Conservation (phyloP, 2,888 invertebrate genomes). For the Graphium colonna region DNA sequence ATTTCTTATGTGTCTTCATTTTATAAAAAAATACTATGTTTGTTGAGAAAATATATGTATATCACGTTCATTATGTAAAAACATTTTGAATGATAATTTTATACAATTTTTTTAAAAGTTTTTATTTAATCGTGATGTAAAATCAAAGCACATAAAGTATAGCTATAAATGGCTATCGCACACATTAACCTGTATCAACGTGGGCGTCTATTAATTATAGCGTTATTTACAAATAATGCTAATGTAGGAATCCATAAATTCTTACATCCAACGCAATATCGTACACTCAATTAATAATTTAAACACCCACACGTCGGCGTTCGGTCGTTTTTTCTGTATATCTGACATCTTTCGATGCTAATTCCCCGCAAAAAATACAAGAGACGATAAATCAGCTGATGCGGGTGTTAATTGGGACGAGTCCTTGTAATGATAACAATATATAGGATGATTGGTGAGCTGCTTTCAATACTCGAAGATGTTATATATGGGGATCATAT, state of each 20-base stretch:
- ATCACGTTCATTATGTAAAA: no score
- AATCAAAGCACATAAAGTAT: not conserved
- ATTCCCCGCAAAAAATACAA: conserved; percentile 61
- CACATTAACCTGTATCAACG: not conserved
- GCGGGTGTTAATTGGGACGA: conserved; percentile 76
- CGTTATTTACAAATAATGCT: not conserved
- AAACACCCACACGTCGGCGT: conserved; percentile 28
- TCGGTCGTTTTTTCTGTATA: conserved; percentile 37
- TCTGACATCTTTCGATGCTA: conserved; percentile 55
- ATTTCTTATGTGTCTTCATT: no score
- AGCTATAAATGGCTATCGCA: not conserved
- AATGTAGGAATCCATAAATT: not conserved
- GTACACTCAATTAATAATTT: conserved; percentile 25
- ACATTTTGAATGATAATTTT: no score
- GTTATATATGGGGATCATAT: no score
- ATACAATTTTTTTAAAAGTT: no score
- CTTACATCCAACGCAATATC: not conserved
- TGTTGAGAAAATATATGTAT: no score
- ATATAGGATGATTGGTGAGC: no score
- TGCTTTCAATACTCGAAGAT: no score
- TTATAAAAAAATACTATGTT: no score
- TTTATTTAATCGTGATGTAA: no score
- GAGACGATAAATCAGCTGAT: conserved; percentile 62
- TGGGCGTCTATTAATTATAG: not conserved
- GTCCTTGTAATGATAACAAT: conserved; percentile 61